These are phyloP conservation scores for Polydrusus cervinus DNA, from an alignment of 2,888 invertebrate species.

Conservation along the genomic window DNA sequence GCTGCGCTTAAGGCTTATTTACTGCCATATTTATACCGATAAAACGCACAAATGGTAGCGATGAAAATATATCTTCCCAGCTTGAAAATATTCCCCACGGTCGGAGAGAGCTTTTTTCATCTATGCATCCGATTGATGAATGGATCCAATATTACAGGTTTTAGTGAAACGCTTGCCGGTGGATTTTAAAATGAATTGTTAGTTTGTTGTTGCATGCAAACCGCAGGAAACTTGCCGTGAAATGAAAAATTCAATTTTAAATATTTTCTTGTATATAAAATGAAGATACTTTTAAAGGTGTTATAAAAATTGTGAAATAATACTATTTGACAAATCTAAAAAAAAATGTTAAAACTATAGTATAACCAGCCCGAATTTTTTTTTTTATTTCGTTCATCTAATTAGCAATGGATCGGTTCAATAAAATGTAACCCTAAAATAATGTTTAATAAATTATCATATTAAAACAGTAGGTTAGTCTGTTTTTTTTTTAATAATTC, in stretches of 20 bases:
- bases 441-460: too few relatives aligned
- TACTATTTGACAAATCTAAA: too few relatives aligned
- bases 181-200: conserved; percentile 22
- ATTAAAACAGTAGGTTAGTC: too few relatives aligned
- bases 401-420: too few relatives aligned
- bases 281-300: too few relatives aligned
- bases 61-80: conserved; percentile 38
- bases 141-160: conserved; percentile 26
- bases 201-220: conserved; percentile 10
- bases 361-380: too few relatives aligned
- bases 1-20: conserved; percentile 40
- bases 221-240: background rate
- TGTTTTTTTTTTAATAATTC: too few relatives aligned
- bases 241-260: background rate
- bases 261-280: too few relatives aligned
- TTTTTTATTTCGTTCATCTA: too few relatives aligned
- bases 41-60: conserved; percentile 37
- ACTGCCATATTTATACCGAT: conserved; percentile 42
- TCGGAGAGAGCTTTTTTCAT: conserved; percentile 20
- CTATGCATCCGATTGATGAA: conserved; percentile 24
- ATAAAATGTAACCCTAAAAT: too few relatives aligned
- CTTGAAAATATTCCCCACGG: conserved; percentile 21
- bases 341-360: too few relatives aligned
- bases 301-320: too few relatives aligned
- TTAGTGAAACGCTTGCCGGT: conserved; percentile 9